These are phyloP conservation scores for Nixonia krombeini DNA, from an alignment of 1,140 invertebrate species.

Conservation along the genomic window DNA sequence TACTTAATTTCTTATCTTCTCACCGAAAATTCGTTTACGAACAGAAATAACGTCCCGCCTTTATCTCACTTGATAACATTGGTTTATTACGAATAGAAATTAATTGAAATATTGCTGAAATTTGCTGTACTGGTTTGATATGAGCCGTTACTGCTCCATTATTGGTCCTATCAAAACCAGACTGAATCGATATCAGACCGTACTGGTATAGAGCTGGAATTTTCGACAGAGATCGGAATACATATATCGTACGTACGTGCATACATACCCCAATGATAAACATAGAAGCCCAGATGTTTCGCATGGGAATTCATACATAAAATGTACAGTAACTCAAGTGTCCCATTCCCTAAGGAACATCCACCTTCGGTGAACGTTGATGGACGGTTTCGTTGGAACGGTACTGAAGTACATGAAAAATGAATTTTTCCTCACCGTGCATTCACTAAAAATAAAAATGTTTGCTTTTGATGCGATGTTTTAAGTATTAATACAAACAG, in stretches of 20 bases:
- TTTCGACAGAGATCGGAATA: neutral
- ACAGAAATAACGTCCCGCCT: too few species aligned
- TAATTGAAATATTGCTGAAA: too few species aligned
- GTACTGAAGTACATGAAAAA: neutral
- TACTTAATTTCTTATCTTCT: too few species aligned
- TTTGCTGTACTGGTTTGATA: too few species aligned
- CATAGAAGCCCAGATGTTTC: slow-evolving; percentile 2
- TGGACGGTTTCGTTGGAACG: neutral
- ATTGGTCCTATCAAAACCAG: neutral
- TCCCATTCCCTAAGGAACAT: neutral
- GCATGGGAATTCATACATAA: slow-evolving; percentile 1
- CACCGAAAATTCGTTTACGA: too few species aligned
- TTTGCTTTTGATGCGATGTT: too few species aligned
- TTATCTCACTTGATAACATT: too few species aligned
- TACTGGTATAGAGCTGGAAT: neutral
- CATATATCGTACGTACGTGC: neutral
- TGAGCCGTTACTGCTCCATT: too few species aligned
- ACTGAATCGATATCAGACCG: neutral
- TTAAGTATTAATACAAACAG: too few species aligned
- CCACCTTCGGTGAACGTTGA: neutral
- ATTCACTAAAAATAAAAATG: too few species aligned
- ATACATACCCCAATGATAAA: neutral
- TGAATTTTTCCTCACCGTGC: neutral
- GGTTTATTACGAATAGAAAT: too few species aligned
- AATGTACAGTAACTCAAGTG: slow-evolving; percentile 3